phyloP scores from a whole-genome alignment of 1,140 invertebrate species.

The Batillaria attramentaria region DNA sequence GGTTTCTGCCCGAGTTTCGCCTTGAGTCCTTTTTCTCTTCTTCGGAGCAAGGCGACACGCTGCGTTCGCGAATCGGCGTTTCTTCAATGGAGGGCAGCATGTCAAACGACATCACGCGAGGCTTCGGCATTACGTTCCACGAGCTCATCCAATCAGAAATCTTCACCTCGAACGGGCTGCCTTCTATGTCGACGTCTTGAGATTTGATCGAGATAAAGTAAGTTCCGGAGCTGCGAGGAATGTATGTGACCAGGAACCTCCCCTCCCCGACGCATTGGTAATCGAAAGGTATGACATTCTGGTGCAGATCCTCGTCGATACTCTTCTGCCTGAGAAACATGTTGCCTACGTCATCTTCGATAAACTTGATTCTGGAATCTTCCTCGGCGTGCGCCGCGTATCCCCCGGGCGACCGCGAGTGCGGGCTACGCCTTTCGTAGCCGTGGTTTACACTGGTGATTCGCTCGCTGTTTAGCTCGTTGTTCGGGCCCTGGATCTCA shows the following conservation, averaged over 20 bases:
- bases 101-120: slow-evolving; percentile 37
- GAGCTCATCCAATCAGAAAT: slow-evolving; percentile 49
- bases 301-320: slow-evolving; percentile 43
- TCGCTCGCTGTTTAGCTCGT: slow-evolving; percentile 58
- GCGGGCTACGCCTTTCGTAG: not conserved
- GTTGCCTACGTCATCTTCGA: slow-evolving; percentile 50
- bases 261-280: slow-evolving; percentile 57
- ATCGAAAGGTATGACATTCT: slow-evolving; percentile 55
- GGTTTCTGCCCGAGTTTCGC: not conserved
- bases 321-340: slow-evolving; percentile 61
- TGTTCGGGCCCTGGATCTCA: slow-evolving; percentile 59
- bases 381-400: slow-evolving; percentile 44
- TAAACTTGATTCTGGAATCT: slow-evolving; percentile 31
- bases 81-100: slow-evolving; percentile 38
- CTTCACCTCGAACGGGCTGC: slow-evolving; percentile 61
- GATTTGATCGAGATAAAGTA: slow-evolving; percentile 47
- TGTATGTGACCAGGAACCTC: slow-evolving; percentile 60
- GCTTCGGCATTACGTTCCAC: slow-evolving; percentile 43
- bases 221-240: slow-evolving; percentile 57
- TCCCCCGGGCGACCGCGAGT: slow-evolving; percentile 6
- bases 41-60: not conserved
- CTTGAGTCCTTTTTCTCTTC: not conserved
- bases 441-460: slow-evolving; percentile 46
- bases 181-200: slow-evolving; percentile 42
- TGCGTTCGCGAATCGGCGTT: not conserved